Evolutionary conservation across 2,113 vertebrate species (phyloP), one percentile per base, ranked within the genome.

Genomic region (Drymodes brunneopygia): DNA sequence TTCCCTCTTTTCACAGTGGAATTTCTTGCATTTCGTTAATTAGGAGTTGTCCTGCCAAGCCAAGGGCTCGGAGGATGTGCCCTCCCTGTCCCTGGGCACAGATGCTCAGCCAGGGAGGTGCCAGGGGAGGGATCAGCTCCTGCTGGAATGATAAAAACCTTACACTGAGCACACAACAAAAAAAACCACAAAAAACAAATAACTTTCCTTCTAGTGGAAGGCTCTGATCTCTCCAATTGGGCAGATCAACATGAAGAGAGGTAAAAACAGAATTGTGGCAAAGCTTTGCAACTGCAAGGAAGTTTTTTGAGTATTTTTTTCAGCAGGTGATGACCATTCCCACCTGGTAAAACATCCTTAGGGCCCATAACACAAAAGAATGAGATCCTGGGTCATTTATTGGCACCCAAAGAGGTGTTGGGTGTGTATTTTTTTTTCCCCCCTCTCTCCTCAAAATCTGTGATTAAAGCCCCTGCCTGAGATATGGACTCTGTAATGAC

Each of bases 21-120:
- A 94, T 93, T 93, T 96, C 81, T 73, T 48, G 50, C 36, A 40
- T 93, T 90, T 91, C 1, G 5, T 57, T 93, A 90, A 92, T 88
- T 40, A 71, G 1, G 11, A 36, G 45, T 9, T 48, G 42, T 53
- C 75, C 79, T 57, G 77, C 77, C 40, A 38, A 70, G 91, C 81
- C 66, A 67, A 60, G 22, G 47, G 7, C 35, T 31, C 4, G n/a
- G 38, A 88, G 74, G 74, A 73, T 80, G 81, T 95, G 60, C 62
- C 57, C 54, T 85, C 78, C 48, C 62, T 7, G 0, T 31, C 62
- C 53, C 81, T 47, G 61, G 57, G 78, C 23, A 4, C 45, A 18
- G 66, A 29, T 35, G 31, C 23, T 25, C 9, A 6, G 44, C 29
- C 64, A 19, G 51, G 67, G 33, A 81, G 2, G 22, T 31, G 51